These are phyloP conservation scores for Eonycteris spelaea DNA, from an alignment of 2,113 vertebrate species.

Conservation along the genomic window DNA sequence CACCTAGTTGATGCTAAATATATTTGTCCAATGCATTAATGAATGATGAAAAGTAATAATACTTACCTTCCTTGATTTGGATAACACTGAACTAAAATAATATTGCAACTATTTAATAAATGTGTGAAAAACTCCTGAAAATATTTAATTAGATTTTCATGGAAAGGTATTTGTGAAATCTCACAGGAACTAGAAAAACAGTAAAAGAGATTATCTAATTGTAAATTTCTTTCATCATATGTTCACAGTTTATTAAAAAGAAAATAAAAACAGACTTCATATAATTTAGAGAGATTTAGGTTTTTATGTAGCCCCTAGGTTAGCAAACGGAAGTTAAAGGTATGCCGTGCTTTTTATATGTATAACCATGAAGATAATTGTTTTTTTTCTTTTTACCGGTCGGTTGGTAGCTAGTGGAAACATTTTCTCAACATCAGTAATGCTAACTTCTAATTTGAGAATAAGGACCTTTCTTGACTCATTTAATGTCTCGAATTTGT, in stretches of 20 bases:
- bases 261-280: not conserved
- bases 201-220: not conserved
- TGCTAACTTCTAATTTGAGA: not conserved
- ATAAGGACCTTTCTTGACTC: not conserved
- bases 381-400: not conserved
- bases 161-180: not conserved
- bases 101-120: not conserved
- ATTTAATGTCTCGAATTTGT: not conserved
- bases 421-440: not conserved
- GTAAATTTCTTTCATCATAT: not conserved
- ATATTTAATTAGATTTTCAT: not conserved
- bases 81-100: not conserved
- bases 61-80: not conserved
- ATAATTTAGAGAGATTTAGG: not conserved
- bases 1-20: not conserved
- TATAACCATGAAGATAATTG: not conserved
- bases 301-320: not conserved
- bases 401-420: not conserved
- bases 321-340: not conserved
- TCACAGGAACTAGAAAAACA: not conserved
- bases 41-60: not conserved
- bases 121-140: not conserved
- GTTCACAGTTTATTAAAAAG: not conserved
- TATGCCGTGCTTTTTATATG: not conserved
- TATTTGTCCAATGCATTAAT: not conserved